Base-by-base conservation (phyloP, 2,113 vertebrate species). In the Abramis brama region DNA sequence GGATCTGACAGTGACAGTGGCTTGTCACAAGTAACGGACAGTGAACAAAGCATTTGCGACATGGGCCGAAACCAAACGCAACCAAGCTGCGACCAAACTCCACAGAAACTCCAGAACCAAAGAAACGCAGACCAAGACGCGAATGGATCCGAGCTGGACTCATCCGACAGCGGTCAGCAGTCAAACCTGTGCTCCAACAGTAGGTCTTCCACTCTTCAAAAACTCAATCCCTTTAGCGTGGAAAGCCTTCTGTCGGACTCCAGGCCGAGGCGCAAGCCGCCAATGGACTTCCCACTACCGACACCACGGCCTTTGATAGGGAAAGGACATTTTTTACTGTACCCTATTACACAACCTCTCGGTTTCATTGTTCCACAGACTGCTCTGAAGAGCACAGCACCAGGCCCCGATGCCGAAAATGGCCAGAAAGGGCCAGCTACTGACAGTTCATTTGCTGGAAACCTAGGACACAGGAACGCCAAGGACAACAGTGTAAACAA, bases 1-100 rank as follows among this genome's bases (percentile, higher is more conserved):
- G 97, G 97, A 77, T 98, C 97, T n/a, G 98, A 99, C 95, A 99
- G 97, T 91, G 97, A 98, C 94, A 97, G 97, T 89, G 96, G 97
- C 59, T 94, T 97, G 87, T 98, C 97, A 1, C 97, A 96, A 79
- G 89, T 94, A 59, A 95, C 95, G 89, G 95, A 96, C 94, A 93
- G 90, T 73, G 94, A 95, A 73, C 93, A 94, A 89, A 91, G 88
- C 6, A 60, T 86, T 78, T 93, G 70, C 83, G 93, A 95, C 59
- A 45, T 89, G 73, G 90, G 86, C 91, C 92, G 79, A 84, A 93
- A 87, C 90, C 92, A 94, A 87, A 91, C 91, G 27, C 93, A 88
- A 45, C 85, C 93, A 83, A 91, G 93, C 94, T 96, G 96, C 92
- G 95, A 97, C 83, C 95, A 93, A 86, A 90, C 94, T 74, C 91